These are phyloP conservation scores for Pectinophora gossypiella DNA, from an alignment of 1,140 invertebrate genomes.

Conservation along the genomic window DNA sequence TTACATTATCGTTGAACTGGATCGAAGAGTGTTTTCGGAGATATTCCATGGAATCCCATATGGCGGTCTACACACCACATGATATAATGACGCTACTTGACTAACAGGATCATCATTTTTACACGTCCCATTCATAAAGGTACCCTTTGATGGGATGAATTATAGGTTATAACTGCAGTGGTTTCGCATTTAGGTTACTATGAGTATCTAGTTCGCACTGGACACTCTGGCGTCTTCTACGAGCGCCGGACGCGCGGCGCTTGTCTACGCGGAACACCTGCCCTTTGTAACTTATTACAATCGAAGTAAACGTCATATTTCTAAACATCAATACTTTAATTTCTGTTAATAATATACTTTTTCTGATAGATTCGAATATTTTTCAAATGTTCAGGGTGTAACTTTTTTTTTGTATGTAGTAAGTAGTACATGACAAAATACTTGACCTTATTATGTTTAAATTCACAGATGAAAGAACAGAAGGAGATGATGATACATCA, in stretches of 20 bases:
- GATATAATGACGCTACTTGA: conserved; percentile 64
- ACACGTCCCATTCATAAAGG: conserved; percentile 25
- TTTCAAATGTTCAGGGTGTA: too few species aligned
- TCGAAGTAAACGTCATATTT: too few species aligned
- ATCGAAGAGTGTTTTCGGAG: conserved; percentile 64
- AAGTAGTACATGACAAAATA: too few species aligned
- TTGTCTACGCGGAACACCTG: too few species aligned
- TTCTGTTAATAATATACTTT: too few species aligned
- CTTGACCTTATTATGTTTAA: too few species aligned
- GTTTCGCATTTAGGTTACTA: conserved; percentile 52
- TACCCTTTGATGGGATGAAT: conserved; percentile 7
- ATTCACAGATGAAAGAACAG: conserved; percentile 63
- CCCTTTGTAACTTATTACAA: too few species aligned
- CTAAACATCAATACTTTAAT: too few species aligned
- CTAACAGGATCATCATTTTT: conserved; percentile 26
- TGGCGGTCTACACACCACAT: conserved; percentile 72
- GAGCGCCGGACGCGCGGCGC: conserved; percentile 33
- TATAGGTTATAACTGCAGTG: conserved; percentile 35
- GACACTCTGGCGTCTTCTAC: conserved; percentile 44
- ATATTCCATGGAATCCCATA: conserved; percentile 74
- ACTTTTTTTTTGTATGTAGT: too few species aligned
- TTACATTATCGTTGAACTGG: conserved; percentile 48
- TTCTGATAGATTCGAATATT: too few species aligned
- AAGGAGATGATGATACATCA: conserved; percentile 68
- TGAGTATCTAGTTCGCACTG: conserved; percentile 49